A percentile compares a stretch with the other conserved stretches of the same genome.
These are phyloP conservation scores for Porphyrio hochstetteri DNA, from an alignment of 2,113 vertebrate genomes.

Conservation along the genomic window DNA sequence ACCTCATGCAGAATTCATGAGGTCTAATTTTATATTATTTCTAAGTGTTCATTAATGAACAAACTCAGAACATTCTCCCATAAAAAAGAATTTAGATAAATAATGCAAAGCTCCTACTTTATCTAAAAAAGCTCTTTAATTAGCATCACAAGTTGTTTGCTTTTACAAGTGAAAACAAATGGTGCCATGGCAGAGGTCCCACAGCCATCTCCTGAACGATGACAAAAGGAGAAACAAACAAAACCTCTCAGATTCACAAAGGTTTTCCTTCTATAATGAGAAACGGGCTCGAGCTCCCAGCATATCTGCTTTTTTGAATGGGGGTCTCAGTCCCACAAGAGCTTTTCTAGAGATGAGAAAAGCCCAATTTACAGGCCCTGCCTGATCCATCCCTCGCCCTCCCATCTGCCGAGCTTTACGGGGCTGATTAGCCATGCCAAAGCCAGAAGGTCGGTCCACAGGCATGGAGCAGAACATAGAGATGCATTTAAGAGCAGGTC, in stretches of 20 bases:
- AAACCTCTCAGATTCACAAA: conserved; percentile 4
- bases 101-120: conserved; percentile 61
- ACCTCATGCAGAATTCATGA: conserved; percentile 66
- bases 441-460: rapidly evolving
- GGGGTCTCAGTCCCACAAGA: neutral
- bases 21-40: conserved; percentile 73
- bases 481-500: neutral
- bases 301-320: neutral
- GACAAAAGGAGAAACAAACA: conserved; percentile 62
- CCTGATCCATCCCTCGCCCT: neutral
- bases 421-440: rapidly evolving
- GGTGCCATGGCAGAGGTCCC: conserved; percentile 55
- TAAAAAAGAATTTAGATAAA: conserved; percentile 59
- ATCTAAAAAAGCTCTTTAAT: conserved; percentile 58
- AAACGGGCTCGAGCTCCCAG: neutral
- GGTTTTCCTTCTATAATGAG: neutral
- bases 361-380: neutral
- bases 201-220: conserved; percentile 13
- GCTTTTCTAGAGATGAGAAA: neutral
- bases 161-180: conserved; percentile 63
- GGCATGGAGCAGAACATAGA: rapidly evolving
- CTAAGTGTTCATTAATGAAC: conserved; percentile 71
- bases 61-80: conserved; percentile 48
- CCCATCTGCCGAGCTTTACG: rapidly evolving
- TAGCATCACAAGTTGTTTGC: conserved; percentile 60